These are phyloP conservation scores for Leptopilina drosophilae DNA, from an alignment of 2,888 invertebrate species.

Conservation along the genomic window DNA sequence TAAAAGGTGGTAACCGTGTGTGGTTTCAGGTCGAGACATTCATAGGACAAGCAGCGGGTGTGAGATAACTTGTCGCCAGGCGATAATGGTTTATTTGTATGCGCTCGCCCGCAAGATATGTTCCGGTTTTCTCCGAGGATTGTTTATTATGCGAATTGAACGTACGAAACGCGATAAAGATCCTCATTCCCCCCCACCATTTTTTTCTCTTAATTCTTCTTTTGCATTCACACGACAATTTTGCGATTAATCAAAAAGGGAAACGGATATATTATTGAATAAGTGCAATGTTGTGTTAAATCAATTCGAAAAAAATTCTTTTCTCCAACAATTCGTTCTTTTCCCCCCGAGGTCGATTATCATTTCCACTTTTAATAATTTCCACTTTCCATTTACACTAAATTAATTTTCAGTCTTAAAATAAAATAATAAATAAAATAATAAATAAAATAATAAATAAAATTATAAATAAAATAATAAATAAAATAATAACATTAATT, in stretches of 20 bases:
- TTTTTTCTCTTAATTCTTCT: slow-evolving; percentile 23
- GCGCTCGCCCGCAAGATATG: slow-evolving; percentile 70
- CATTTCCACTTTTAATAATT: too few relatives aligned
- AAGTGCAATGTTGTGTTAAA: slow-evolving; percentile 33
- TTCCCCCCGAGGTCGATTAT: too few relatives aligned
- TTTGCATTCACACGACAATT: slow-evolving; percentile 32
- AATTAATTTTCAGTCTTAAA: too few relatives aligned
- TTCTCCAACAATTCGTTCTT: too few relatives aligned
- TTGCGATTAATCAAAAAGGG: slow-evolving; percentile 33
- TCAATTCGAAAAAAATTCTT: not conserved
- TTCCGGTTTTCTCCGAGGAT: slow-evolving; percentile 74
- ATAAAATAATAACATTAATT: too few relatives aligned
- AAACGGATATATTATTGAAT: slow-evolving; percentile 15
- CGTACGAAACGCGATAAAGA: slow-evolving; percentile 75
- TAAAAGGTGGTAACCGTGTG: slow-evolving; percentile 68
- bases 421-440: too few relatives aligned
- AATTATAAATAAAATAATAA: too few relatives aligned
- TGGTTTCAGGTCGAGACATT: slow-evolving; percentile 66
- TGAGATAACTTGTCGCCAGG: slow-evolving; percentile 76
- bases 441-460: too few relatives aligned
- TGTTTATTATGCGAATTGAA: slow-evolving; percentile 76
- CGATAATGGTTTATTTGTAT: slow-evolving; percentile 77
- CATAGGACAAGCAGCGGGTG: slow-evolving; percentile 65
- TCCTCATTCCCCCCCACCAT: slow-evolving; percentile 60
- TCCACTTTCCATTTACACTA: too few relatives aligned